These are phyloP conservation scores for Muscina levida DNA, from an alignment of 2,888 invertebrate species.

Conservation along the genomic window DNA sequence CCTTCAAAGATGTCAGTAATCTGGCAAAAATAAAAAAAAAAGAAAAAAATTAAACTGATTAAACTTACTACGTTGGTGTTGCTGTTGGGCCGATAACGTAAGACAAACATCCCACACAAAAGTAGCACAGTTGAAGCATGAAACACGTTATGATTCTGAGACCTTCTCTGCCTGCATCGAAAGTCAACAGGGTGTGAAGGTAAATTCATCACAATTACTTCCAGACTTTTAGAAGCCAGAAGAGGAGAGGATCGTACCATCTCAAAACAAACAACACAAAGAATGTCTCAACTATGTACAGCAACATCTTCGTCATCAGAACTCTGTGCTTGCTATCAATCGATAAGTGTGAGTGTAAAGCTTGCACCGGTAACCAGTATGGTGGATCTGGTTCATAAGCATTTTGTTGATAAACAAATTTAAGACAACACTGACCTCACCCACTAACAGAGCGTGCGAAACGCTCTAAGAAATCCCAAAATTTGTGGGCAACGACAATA, in stretches of 20 bases:
- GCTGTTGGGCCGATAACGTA: constrained; percentile 4
- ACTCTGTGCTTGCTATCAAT: neutral
- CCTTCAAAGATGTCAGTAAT: constrained; percentile 59
- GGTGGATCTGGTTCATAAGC: neutral
- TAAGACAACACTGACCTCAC: constrained; percentile 77
- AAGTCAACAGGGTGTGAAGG: no score
- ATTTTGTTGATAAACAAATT: neutral
- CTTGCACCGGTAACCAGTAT: constrained; percentile 19
- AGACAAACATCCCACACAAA: constrained; percentile 45
- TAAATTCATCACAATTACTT: constrained; percentile 27
- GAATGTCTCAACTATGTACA: neutral
- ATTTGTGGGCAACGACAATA: constrained; percentile 38
- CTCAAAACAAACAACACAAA: no score
- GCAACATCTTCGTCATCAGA: neutral
- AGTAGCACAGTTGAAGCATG: constrained; percentile 9
- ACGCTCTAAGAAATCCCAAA: constrained; percentile 33
- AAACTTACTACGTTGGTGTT: neutral
- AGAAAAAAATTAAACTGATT: constrained; percentile 39
- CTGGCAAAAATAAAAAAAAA: constrained; percentile 14
- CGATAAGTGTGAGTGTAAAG: no score
- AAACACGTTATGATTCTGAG: neutral
- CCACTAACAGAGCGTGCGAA: constrained; percentile 72
- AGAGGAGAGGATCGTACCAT: neutral
- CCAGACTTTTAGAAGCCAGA: neutral
- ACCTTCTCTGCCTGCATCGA: no score